A percentile compares a stretch with the other conserved stretches of the same genome.
Evolutionary conservation across 2,113 vertebrate species (phyloP).

Genomic region (Caretta caretta): DNA sequence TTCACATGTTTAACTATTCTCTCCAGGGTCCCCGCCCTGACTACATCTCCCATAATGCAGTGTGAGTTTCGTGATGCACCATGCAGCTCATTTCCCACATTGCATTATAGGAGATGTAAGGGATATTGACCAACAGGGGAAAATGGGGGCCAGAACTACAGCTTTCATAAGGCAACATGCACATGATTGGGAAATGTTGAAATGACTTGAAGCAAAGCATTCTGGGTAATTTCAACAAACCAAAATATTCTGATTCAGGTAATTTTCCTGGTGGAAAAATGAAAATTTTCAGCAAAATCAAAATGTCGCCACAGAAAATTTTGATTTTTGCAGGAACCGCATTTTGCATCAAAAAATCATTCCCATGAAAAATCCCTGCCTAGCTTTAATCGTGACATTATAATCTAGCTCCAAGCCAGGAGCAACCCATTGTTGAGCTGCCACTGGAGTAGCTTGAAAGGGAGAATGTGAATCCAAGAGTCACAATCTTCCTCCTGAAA

Average conservation of each 20-base stretch:
- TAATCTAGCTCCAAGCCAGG: neutral
- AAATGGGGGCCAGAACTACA: neutral
- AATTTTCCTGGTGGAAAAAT: neutral
- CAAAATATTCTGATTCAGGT: neutral
- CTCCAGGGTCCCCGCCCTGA: neutral
- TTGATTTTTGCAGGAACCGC: neutral
- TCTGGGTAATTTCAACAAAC: neutral
- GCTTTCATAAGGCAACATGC: neutral
- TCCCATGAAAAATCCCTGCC: neutral
- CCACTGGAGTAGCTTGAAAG: neutral
- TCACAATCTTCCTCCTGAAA: neutral
- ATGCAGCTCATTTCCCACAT: neutral
- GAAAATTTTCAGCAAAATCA: neutral
- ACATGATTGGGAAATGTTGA: neutral
- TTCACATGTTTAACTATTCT: constrained; percentile 39
- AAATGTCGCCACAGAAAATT: neutral
- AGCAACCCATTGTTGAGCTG: neutral
- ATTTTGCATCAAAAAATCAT: neutral
- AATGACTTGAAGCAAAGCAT: neutral
- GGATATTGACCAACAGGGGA: neutral
- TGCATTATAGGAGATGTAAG: neutral
- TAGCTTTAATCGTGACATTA: neutral
- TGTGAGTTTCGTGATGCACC: neutral
- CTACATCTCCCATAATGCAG: neutral
- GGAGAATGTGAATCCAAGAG: neutral